Evolutionary conservation across 2,797 vertebrate genomes (phyloP).

Genomic region (Sebastes diaconus): DNA sequence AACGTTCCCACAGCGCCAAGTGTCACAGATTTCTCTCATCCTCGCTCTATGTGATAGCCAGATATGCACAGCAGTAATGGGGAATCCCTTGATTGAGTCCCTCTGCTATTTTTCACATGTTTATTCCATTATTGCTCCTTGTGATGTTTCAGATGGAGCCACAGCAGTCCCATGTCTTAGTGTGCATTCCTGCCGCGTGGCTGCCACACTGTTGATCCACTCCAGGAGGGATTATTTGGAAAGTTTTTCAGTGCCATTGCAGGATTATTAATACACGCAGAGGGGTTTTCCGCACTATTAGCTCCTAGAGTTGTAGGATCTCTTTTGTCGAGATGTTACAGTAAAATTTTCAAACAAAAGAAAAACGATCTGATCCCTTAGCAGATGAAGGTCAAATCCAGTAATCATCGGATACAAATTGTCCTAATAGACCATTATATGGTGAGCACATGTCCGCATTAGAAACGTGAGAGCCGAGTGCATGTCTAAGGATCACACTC

Average conservation of each 20-base stretch:
- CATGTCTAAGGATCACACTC: constrained; percentile 24
- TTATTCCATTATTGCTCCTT: constrained; percentile 70
- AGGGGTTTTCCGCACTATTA: constrained; percentile 31
- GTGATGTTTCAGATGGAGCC: constrained; percentile 60
- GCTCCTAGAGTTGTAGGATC: background rate
- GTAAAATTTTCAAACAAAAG: background rate
- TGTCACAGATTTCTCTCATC: constrained; percentile 52
- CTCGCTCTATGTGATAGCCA: constrained; percentile 33
- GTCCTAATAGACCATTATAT: background rate
- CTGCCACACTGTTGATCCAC: constrained; percentile 51
- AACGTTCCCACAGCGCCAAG: constrained; percentile 50
- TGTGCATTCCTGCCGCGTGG: constrained; percentile 47
- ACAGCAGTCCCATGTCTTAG: constrained; percentile 47
- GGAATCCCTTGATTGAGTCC: constrained; percentile 75
- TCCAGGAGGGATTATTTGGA: constrained; percentile 53
- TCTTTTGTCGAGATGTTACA: background rate
- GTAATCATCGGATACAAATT: background rate
- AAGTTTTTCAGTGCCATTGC: constrained; percentile 42
- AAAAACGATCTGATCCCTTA: background rate
- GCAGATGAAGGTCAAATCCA: background rate
- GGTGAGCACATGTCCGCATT: background rate
- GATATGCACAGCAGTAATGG: constrained; percentile 48
- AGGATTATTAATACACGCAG: constrained; percentile 30
- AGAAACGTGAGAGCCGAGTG: constrained; percentile 12
- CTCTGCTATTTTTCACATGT: constrained; percentile 69